Evolutionary conservation across 2,113 vertebrate species (phyloP), one percentile per base, ranked within the genome.

Genomic region (Sarotherodon lohbergeri): DNA sequence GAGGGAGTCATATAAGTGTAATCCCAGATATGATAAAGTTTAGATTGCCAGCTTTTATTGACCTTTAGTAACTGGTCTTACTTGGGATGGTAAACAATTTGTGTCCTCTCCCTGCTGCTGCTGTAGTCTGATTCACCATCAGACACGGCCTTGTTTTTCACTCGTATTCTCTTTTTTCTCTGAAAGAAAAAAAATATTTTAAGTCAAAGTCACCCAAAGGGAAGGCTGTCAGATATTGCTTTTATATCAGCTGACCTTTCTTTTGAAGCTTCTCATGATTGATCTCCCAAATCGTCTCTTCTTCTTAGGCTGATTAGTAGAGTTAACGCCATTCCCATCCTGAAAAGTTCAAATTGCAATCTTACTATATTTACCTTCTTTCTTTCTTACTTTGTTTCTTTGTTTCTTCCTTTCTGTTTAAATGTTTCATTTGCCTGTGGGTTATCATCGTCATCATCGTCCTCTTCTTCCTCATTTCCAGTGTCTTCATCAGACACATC

Each of bases 401-500:
- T 76, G 17, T 41, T 34, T 34, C 32, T 34, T 34, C 6, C 54
- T 50, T 59, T 82, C 2, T 76, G 46, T 50, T 48, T 76, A 12
- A 41, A 41, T 29, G 16, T 57, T 63, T 48, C 1, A 86, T 73
- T 92, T 83, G 52, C 93, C 92, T 93, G 92, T 85, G 43, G 7
- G 7, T 91, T 90, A 7, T 92, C 83, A 2, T 92, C 91, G 0
- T 94, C 91, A 6, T 91, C 90, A 1, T 93, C 85, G 3, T 95
- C 94, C 4, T 98, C 98, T 0, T 98, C 98, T 0, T 98, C 98
- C 90, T 99, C 98, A 4, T 99, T 98, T 0, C 97, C 98, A 1
- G 98, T 99, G 95, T 99, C 98, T 92, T 99, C 98, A 39, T 99
- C 98, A 1, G 98, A 99, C 83, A 99, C 98, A 61, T 99, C 98